A percentile compares a stretch with the other conserved stretches of the same genome.
These are phyloP conservation scores for Clivina fossor DNA, from an alignment of 2,888 invertebrate species.

Conservation along the genomic window DNA sequence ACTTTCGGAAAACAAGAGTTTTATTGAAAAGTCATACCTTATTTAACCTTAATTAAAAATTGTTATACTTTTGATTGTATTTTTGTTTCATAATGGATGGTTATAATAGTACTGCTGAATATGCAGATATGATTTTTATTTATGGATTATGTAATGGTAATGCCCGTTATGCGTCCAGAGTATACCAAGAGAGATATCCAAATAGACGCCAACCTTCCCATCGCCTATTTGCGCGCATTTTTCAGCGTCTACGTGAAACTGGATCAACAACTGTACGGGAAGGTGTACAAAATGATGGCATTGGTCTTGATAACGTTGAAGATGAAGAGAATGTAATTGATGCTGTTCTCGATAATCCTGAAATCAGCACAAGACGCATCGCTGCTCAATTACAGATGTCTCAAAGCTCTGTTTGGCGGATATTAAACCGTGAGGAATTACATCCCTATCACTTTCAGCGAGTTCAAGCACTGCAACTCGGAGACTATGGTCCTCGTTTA, in stretches of 20 bases:
- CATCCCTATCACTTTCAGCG: neutral
- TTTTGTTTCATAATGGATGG: too few species aligned
- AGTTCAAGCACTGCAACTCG: conserved; percentile 5
- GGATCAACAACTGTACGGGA: neutral
- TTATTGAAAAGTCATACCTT: too few species aligned
- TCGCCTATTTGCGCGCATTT: conserved; percentile 11
- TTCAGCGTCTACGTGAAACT: neutral
- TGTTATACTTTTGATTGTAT: too few species aligned
- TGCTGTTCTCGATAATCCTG: conserved; percentile 11
- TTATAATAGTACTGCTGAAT: too few species aligned
- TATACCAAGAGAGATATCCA: neutral
- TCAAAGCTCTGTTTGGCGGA: conserved; percentile 6
- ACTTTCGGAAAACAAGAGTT: too few species aligned
- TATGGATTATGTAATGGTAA: too few species aligned
- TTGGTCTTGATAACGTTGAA: neutral
- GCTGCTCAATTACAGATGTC: conserved; percentile 12
- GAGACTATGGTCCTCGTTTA: conserved; percentile 14
- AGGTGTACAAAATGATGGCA: conserved; percentile 1
- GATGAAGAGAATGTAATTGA: conserved; percentile 8
- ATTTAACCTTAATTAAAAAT: too few species aligned
- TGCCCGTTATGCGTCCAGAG: too few species aligned
- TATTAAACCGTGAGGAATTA: conserved; percentile 9
- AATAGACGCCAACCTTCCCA: conserved; percentile 10
- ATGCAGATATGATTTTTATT: too few species aligned
- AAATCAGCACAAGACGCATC: neutral